Conservation (phyloP, 2,888 invertebrate genomes). For the Erannis defoliaria region DNA sequence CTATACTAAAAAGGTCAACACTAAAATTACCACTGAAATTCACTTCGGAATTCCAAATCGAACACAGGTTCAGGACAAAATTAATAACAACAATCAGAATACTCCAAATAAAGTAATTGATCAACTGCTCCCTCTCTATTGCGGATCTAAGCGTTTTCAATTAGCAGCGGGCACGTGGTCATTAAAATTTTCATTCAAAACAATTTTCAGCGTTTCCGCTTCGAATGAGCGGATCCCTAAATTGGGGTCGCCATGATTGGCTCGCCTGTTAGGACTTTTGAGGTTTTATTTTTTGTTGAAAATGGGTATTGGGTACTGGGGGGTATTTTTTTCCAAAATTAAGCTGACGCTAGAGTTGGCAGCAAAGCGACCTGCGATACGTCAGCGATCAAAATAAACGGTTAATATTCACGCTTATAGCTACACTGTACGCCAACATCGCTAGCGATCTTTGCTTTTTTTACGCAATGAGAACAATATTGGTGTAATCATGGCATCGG, state of each 20-base stretch:
- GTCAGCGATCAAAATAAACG: no score
- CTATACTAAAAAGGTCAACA: constrained; percentile 2
- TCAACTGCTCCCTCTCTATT: constrained; percentile 60
- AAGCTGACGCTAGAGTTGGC: no score
- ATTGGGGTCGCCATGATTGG: constrained; percentile 49
- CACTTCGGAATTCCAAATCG: constrained; percentile 8
- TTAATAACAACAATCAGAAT: constrained; percentile 52
- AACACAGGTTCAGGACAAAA: constrained; percentile 33
- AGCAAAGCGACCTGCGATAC: no score
- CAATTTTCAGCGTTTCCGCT: constrained; percentile 75
- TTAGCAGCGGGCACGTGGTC: constrained; percentile 69
- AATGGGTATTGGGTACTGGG: no score
- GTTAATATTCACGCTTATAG: no score
- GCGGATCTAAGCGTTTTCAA: constrained; percentile 72
- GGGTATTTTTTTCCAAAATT: neutral
- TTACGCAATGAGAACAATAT: no score
- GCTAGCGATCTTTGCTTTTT: no score
- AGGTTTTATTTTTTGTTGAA: neutral
- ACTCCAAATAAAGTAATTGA: constrained; percentile 65
- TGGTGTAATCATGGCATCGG: no score
- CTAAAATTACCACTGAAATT: constrained; percentile 2
- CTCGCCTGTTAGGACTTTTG: constrained; percentile 5
- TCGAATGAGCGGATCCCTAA: constrained; percentile 59
- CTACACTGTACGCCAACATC: no score
- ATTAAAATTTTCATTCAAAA: constrained; percentile 84